phyloP scores from a whole-genome alignment of 2,797 vertebrate genomes.

The Tenualosa thibaudeaui region DNA sequence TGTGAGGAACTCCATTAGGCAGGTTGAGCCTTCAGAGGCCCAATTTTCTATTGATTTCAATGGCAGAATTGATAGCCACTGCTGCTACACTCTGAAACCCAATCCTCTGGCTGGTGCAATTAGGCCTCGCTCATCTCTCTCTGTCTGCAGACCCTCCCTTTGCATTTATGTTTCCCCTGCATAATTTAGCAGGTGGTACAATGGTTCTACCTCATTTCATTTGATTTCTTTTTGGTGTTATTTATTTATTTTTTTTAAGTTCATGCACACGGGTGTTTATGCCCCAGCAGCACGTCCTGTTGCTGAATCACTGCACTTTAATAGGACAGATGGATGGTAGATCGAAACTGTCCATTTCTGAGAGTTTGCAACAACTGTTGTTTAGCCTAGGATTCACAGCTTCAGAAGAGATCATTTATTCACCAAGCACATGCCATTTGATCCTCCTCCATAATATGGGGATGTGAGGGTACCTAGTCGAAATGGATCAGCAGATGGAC shows the following conservation, averaged over 20 bases:
- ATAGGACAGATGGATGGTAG: constrained; percentile 13
- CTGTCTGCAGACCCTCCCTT: constrained; percentile 43
- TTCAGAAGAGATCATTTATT: not conserved
- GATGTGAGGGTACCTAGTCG: not conserved
- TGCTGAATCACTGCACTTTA: constrained; percentile 21
- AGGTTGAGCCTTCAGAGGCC: constrained; percentile 44
- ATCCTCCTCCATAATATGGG: not conserved
- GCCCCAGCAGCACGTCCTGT: not conserved
- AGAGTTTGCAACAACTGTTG: not conserved
- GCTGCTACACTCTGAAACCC: constrained; percentile 56
- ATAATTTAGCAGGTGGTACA: constrained; percentile 54
- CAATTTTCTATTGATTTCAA: constrained; percentile 65
- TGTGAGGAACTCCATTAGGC: constrained; percentile 44
- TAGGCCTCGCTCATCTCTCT: constrained; percentile 47
- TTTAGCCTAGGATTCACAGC: not conserved
- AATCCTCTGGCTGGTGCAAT: constrained; percentile 58
- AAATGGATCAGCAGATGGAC: not conserved
- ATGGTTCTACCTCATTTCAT: constrained; percentile 52
- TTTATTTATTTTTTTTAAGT: not conserved
- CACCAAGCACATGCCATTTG: not conserved
- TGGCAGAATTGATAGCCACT: constrained; percentile 59
- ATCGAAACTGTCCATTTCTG: not conserved
- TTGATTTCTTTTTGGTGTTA: constrained; percentile 48
- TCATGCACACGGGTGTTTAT: constrained; percentile 6
- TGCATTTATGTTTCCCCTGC: constrained; percentile 54